phyloP scores from a whole-genome alignment of 2,888 invertebrate species.

The Coenonympha arcania region DNA sequence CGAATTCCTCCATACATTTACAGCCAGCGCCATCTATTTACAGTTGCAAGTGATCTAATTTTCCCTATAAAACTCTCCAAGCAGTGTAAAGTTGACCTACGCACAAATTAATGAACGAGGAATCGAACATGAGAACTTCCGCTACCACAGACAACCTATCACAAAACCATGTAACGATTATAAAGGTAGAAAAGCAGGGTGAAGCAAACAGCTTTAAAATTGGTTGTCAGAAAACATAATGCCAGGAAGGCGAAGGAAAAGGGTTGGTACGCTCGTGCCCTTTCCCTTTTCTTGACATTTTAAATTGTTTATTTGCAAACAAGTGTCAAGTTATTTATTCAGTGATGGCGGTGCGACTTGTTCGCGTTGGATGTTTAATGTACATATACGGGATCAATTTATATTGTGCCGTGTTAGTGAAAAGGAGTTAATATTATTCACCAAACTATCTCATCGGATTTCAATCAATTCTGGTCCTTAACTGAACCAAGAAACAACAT shows the following conservation, averaged over 20 bases:
- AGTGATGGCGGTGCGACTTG: conserved; percentile 37
- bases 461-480: too few relatives aligned
- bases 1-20: too few relatives aligned
- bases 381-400: conserved; percentile 8
- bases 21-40: too few relatives aligned
- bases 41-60: too few relatives aligned
- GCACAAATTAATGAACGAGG: too few relatives aligned
- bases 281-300: conserved; percentile 71
- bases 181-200: background rate
- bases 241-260: conserved; percentile 47
- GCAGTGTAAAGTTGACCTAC: too few relatives aligned
- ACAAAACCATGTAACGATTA: background rate
- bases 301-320: conserved; percentile 73
- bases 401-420: background rate
- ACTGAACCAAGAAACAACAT: too few relatives aligned
- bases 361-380: conserved; percentile 26
- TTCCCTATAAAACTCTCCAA: too few relatives aligned
- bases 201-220: conserved; percentile 43
- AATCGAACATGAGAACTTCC: too few relatives aligned
- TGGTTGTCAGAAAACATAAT: conserved; percentile 69
- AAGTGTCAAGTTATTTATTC: conserved; percentile 72
- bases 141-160: background rate
- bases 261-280: conserved; percentile 60
- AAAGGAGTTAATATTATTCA: too few relatives aligned
- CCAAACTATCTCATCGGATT: too few relatives aligned